These are phyloP conservation scores for Amniataba percoides DNA, from an alignment of 2,797 vertebrate species.

Conservation along the genomic window DNA sequence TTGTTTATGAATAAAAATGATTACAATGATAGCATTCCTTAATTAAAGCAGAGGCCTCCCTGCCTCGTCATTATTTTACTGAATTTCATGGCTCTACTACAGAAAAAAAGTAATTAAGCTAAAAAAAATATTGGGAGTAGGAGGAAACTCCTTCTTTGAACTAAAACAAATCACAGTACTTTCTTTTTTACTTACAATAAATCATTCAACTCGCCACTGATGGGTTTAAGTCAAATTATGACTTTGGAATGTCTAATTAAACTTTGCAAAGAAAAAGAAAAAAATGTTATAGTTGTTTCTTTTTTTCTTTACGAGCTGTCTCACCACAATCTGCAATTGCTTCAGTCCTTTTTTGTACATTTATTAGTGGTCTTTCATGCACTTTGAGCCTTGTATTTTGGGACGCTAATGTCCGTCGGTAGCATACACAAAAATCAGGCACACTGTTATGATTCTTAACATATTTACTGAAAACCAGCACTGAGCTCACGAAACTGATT, in stretches of 20 bases:
- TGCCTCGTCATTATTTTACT: conserved; percentile 60
- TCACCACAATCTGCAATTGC: not conserved
- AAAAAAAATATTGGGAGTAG: conserved; percentile 10
- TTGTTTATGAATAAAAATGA: conserved; percentile 77
- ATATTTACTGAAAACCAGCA: too few relatives aligned
- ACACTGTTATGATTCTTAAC: not conserved
- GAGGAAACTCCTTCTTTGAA: conserved; percentile 27
- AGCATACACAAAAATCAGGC: not conserved
- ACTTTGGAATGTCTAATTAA: not conserved
- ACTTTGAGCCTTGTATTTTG: not conserved
- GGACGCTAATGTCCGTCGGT: not conserved
- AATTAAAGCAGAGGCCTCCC: conserved; percentile 63
- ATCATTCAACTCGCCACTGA: not conserved
- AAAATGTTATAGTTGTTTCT: not conserved
- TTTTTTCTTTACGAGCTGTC: not conserved
- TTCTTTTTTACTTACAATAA: not conserved
- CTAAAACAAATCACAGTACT: not conserved
- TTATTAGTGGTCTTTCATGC: not conserved
- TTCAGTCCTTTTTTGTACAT: not conserved
- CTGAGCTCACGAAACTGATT: too few relatives aligned
- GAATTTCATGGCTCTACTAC: conserved; percentile 41
- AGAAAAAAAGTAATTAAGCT: conserved; percentile 28
- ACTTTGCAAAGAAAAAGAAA: not conserved
- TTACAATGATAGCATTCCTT: conserved; percentile 61
- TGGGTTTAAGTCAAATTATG: not conserved